Base-by-base conservation (phyloP, 2,113 vertebrate species). In the Clarias gariepinus region DNA sequence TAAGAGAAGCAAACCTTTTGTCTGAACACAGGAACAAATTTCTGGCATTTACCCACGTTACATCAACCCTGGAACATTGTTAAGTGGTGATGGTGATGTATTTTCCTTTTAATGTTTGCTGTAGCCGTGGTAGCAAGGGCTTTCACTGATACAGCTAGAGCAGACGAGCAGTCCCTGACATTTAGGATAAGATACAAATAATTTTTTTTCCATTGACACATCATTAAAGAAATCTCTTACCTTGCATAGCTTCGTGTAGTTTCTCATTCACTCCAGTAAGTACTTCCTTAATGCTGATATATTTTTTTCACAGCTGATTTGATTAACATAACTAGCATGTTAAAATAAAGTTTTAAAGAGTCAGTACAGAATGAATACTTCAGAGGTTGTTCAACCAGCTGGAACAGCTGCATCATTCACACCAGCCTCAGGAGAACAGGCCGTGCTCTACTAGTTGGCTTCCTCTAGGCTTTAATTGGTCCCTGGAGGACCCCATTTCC, bases 181-280 rank as follows among this genome's bases (percentile, higher is more conserved):
- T 86, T 90, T 85, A 82, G 82, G 81, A 90, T 88, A 84, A 90
- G 84, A 86, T 55, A 61, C 52, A 69, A 86, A 82, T 77, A n/a
- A 36, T 30, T 36, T 77, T 80, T 83, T 81, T 77, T 80, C 86
- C 83, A 88, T 77, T 81, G 76, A 86, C 53, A 25, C 52, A 36
- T 61, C 53, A 30, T 81, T 78, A 30, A 79, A 6, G 41, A 89
- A 87, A 85, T 68, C 83, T 52, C 28, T 63, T 88, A 33, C 73
- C 57, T 12, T 52, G 33, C 13, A 81, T 73, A 41, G 55, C 33
- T 47, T 79, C 36, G 74, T 84, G 30, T 53, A 12, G 52, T 55
- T 57, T 28, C 84, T 77, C 25, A 28, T 25, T n/a, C 33, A 81
- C 19, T 36, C 30, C 5, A 23, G 41, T 21, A 41, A 41, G 63